A percentile compares a stretch with the other conserved stretches of the same genome.
These are phyloP conservation scores for Percopsis transmontana DNA, from an alignment of 2,113 vertebrate genomes.

Conservation along the genomic window DNA sequence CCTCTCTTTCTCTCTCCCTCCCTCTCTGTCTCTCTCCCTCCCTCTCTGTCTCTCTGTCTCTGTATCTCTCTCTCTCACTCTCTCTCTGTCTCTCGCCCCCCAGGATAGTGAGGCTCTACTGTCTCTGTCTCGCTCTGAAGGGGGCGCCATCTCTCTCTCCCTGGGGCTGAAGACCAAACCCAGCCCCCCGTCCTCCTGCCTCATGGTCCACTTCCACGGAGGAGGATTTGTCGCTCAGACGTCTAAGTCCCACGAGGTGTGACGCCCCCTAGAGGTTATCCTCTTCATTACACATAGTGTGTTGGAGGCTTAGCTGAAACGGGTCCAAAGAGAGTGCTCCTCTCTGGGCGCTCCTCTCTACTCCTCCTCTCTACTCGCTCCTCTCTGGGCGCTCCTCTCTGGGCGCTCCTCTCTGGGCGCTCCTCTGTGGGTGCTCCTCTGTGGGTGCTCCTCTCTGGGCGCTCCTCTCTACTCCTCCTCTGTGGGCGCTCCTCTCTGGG, in stretches of 20 bases:
- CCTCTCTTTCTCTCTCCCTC: constrained; percentile 51
- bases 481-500: no score
- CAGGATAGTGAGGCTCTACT: constrained; percentile 85
- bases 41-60: constrained; percentile 1
- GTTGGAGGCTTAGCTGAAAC: no score
- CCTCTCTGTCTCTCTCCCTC: constrained; percentile 48
- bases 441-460: no score
- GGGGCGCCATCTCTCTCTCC: constrained; percentile 77
- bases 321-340: no score
- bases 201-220: constrained; percentile 87
- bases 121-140: constrained; percentile 79
- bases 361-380: constrained; percentile 8
- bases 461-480: no score
- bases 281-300: not conserved
- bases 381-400: no score
- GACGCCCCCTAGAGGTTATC: not conserved
- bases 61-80: no score
- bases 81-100: not conserved
- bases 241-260: constrained; percentile 89
- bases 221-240: constrained; percentile 94
- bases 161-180: constrained; percentile 77
- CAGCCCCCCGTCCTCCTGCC: constrained; percentile 76
- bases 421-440: no score
- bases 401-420: no score
- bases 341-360: not conserved